These are phyloP conservation scores for Volucella bombylans DNA, from an alignment of 2,888 invertebrate species.

Conservation along the genomic window DNA sequence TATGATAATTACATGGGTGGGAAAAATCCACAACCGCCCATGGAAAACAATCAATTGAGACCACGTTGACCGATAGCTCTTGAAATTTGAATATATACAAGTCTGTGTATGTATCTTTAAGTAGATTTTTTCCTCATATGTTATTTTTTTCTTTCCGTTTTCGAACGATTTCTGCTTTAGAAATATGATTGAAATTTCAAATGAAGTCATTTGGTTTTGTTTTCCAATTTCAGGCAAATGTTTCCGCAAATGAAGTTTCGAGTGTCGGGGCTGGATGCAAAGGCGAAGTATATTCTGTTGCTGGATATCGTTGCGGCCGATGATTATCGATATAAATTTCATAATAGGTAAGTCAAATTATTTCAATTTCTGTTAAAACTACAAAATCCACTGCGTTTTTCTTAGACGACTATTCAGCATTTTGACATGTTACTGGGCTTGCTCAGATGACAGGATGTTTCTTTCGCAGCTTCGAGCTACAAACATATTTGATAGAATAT, in stretches of 20 bases:
- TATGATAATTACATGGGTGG: constrained; percentile 74
- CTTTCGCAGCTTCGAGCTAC: too few species aligned
- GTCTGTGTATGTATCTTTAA: constrained; percentile 22
- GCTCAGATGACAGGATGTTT: too few species aligned
- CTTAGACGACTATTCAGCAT: background rate
- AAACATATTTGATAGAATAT: too few species aligned
- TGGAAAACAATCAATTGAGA: constrained; percentile 73
- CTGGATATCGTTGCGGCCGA: constrained; percentile 99
- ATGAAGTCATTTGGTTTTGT: constrained; percentile 30
- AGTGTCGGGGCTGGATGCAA: constrained; percentile 98
- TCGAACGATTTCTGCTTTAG: background rate
- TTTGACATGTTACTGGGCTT: too few species aligned
- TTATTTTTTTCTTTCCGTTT: background rate
- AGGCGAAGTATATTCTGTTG: constrained; percentile 99
- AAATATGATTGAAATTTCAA: constrained; percentile 6
- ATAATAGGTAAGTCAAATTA: constrained; percentile 89
- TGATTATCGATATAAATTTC: constrained; percentile 99
- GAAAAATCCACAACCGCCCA: constrained; percentile 73
- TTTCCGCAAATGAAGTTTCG: constrained; percentile 99
- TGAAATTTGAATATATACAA: constrained; percentile 30
- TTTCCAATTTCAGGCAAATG: constrained; percentile 93
- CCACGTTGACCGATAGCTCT: constrained; percentile 33
- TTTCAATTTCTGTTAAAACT: background rate
- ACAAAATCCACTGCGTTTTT: background rate
- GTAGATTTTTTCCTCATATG: background rate